Conservation (phyloP, 2,888 invertebrate species). For the Nebria salina region DNA sequence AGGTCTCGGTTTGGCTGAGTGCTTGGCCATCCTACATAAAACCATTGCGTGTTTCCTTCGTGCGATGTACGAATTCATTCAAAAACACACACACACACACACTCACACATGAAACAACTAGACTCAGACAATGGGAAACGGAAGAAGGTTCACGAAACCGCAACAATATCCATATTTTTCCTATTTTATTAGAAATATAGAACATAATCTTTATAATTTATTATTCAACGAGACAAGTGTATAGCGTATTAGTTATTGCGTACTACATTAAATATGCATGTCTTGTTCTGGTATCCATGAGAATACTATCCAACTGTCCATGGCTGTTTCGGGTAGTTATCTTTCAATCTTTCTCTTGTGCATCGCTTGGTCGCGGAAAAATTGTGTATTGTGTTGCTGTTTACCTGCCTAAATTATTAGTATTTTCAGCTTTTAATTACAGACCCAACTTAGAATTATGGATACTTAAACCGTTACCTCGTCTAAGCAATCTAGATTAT, state of each 20-base stretch:
- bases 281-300: too few relatives aligned
- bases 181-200: conserved; percentile 46
- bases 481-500: conserved; percentile 1
- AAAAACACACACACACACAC: neutral
- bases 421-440: neutral
- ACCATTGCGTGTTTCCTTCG: neutral
- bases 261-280: too few relatives aligned
- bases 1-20: too few relatives aligned
- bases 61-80: neutral
- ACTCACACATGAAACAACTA: neutral
- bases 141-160: neutral
- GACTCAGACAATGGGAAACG: neutral
- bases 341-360: neutral
- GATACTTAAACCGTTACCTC: neutral
- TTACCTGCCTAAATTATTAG: neutral
- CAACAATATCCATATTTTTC: conserved; percentile 27
- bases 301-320: neutral
- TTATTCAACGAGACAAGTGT: conserved; percentile 21
- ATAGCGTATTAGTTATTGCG: neutral
- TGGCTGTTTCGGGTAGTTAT: neutral
- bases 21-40: too few relatives aligned
- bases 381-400: neutral
- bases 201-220: conserved; percentile 43
- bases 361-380: neutral
- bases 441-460: neutral